These are phyloP conservation scores for Apotomis capreana DNA, from an alignment of 2,888 invertebrate species.

Conservation along the genomic window DNA sequence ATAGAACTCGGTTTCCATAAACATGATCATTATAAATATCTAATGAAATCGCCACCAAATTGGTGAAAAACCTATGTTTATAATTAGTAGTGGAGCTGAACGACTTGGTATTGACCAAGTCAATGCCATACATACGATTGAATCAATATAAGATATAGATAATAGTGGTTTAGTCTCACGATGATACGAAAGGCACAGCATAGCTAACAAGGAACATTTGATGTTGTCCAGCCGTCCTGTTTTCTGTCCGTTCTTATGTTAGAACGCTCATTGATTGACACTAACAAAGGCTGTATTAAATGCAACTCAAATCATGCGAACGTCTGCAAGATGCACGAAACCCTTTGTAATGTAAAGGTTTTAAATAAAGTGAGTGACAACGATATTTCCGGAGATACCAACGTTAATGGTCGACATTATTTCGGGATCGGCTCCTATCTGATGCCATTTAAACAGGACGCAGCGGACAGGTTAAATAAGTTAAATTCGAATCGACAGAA, in stretches of 20 bases:
- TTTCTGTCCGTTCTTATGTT: constrained; percentile 29
- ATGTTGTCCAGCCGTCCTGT: constrained; percentile 25
- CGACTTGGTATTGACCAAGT: no score
- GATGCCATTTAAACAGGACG: constrained; percentile 55
- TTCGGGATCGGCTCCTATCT: constrained; percentile 59
- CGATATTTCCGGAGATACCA: constrained; percentile 58
- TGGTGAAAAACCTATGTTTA: no score
- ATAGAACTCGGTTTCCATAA: no score
- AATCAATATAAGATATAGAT: not conserved
- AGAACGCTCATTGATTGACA: constrained; percentile 40
- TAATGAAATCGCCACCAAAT: no score
- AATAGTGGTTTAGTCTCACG: not conserved
- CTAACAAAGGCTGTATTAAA: constrained; percentile 40
- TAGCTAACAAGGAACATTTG: constrained; percentile 20
- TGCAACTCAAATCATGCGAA: constrained; percentile 33
- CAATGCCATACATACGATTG: no score
- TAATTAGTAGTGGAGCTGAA: no score
- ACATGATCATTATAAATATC: no score
- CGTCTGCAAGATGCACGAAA: constrained; percentile 29
- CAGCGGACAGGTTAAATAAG: constrained; percentile 61
- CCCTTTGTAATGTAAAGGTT: constrained; percentile 35
- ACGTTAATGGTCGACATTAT: constrained; percentile 66
- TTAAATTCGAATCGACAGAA: constrained; percentile 59
- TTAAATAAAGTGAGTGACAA: constrained; percentile 51
- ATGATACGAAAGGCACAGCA: constrained; percentile 4